These are phyloP conservation scores for Oreochromis mossambicus DNA, from an alignment of 2,797 vertebrate species.

Conservation along the genomic window DNA sequence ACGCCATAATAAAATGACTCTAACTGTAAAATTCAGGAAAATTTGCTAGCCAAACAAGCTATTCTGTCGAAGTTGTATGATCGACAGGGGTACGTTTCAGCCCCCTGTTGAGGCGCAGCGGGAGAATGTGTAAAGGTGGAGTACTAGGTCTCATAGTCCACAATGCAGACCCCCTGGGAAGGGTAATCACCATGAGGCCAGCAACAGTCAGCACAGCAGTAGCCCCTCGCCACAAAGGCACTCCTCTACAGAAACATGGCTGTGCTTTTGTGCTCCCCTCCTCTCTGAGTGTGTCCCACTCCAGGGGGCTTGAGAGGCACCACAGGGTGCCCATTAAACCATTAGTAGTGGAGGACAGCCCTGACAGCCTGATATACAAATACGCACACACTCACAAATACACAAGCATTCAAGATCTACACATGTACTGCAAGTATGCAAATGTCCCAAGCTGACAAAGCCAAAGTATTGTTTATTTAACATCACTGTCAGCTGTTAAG, in stretches of 20 bases:
- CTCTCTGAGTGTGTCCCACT: conserved; percentile 64
- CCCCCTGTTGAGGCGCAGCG: conserved; percentile 62
- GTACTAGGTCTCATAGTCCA: conserved; percentile 65
- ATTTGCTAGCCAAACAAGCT: neutral
- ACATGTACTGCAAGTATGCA: conserved; percentile 50
- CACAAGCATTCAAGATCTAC: conserved; percentile 29
- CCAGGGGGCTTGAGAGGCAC: conserved; percentile 69
- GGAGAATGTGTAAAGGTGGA: conserved; percentile 78
- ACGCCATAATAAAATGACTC: neutral
- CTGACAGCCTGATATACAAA: conserved; percentile 64
- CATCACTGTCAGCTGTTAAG: conserved; percentile 23
- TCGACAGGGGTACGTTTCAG: conserved; percentile 55
- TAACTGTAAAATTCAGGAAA: neutral
- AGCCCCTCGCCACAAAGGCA: conserved; percentile 67
- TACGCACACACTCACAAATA: conserved; percentile 22
- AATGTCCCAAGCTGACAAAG: conserved; percentile 31
- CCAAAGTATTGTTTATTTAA: conserved; percentile 38
- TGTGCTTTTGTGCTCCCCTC: conserved; percentile 64
- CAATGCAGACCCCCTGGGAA: conserved; percentile 74
- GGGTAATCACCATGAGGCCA: conserved; percentile 80
- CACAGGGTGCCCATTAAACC: conserved; percentile 73
- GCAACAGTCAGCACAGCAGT: conserved; percentile 70
- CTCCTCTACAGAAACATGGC: conserved; percentile 65
- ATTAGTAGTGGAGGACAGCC: conserved; percentile 64
- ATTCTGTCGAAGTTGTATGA: conserved; percentile 35